phyloP scores from a whole-genome alignment of 37 sponge, comb jelly and placozoan genomes.

The Lycopodina hypogea region DNA sequence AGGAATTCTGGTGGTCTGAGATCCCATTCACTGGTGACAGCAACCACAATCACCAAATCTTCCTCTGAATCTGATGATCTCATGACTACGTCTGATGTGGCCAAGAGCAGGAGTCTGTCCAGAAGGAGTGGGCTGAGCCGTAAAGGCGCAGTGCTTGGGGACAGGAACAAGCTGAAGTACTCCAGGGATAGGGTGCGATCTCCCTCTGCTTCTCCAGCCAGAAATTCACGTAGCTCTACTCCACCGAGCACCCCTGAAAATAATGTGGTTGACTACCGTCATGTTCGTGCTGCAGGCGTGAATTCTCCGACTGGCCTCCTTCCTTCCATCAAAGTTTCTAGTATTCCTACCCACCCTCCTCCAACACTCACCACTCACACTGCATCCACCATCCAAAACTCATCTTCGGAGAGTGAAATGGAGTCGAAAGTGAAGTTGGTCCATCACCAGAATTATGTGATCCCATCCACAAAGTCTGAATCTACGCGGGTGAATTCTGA shows the following conservation, averaged over 20 bases:
- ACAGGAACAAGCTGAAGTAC: background rate
- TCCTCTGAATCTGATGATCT: conserved; percentile 7
- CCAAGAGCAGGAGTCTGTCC: background rate
- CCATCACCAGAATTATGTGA: background rate
- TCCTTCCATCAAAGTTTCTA: background rate
- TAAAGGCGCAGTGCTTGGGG: conserved; percentile 17
- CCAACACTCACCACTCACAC: background rate
- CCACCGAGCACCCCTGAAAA: too few relatives aligned
- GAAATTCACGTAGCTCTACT: background rate
- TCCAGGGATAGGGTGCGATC: background rate
- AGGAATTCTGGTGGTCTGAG: background rate
- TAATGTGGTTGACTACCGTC: background rate
- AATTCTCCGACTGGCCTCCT: background rate
- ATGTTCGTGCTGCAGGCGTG: background rate
- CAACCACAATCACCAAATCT: background rate
- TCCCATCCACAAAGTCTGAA: too few relatives aligned
- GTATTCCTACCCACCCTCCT: background rate
- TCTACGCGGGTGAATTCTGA: too few relatives aligned
- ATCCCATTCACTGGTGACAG: background rate
- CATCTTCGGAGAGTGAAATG: background rate
- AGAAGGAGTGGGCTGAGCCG: conserved; percentile 12
- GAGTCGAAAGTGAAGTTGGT: background rate
- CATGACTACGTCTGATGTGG: background rate
- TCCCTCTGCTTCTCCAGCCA: background rate
- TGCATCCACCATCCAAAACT: background rate